Conservation (phyloP, 2,113 vertebrate genomes). For the Thunnus thynnus region DNA sequence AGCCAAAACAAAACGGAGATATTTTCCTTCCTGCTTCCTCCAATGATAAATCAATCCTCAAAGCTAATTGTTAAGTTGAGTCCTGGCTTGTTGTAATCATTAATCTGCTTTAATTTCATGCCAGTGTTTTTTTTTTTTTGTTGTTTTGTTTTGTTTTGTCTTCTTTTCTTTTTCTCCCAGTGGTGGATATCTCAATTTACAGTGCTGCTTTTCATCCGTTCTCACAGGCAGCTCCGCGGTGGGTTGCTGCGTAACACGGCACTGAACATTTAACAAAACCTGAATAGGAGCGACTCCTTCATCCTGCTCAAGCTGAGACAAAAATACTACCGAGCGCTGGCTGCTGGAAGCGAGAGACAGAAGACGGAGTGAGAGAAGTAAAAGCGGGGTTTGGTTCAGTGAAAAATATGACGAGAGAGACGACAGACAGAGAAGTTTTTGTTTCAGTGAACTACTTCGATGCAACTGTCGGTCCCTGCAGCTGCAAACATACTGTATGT, state of each 20-base stretch:
- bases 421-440: constrained; percentile 28
- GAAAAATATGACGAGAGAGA: constrained; percentile 21
- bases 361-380: neutral
- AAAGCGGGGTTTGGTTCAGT: constrained; percentile 31
- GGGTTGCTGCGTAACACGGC: neutral
- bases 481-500: neutral
- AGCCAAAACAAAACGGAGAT: constrained; percentile 31
- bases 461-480: constrained; percentile 7
- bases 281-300: constrained; percentile 8
- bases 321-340: constrained; percentile 39
- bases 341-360: constrained; percentile 1
- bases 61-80: constrained; percentile 11
- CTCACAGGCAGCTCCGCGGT: constrained; percentile 5
- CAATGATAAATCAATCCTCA: neutral
- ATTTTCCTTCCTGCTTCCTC: neutral
- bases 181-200: constrained; percentile 21
- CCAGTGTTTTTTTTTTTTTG: neutral
- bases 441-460: constrained; percentile 28
- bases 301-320: constrained; percentile 27
- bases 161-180: neutral
- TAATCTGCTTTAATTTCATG: constrained; percentile 25
- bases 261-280: constrained; percentile 31
- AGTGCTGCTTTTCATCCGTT: neutral
- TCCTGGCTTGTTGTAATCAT: constrained; percentile 12
- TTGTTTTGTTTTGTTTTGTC: neutral